Conservation (phyloP, 2,113 vertebrate species). For the Ondatra zibethicus region DNA sequence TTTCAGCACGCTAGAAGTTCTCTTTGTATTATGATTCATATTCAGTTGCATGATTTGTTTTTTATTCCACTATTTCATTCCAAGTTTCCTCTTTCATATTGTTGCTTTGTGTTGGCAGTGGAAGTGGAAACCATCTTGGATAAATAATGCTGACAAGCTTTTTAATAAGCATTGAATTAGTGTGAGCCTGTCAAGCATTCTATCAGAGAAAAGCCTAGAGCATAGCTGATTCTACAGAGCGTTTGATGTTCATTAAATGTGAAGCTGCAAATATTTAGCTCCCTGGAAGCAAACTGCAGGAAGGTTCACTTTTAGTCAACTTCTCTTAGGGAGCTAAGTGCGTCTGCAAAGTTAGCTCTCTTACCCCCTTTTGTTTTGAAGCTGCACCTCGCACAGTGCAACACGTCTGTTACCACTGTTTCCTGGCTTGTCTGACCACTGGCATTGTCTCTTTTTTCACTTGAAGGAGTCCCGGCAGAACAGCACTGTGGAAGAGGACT, state of each 20-base stretch:
- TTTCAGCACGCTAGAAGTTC: not conserved
- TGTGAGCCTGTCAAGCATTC: not conserved
- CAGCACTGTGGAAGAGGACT: slow-evolving; percentile 94
- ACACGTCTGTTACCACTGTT: not conserved
- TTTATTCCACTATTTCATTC: not conserved
- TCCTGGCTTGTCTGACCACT: not conserved
- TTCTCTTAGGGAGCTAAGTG: not conserved
- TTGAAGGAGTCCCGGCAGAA: slow-evolving; percentile 89
- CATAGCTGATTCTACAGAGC: not conserved
- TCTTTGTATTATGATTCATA: slow-evolving; percentile 31
- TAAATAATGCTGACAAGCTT: slow-evolving; percentile 19
- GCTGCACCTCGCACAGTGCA: not conserved
- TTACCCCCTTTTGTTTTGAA: not conserved
- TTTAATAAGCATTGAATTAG: slow-evolving; percentile 46
- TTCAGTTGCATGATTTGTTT: slow-evolving; percentile 55
- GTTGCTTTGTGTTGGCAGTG: slow-evolving; percentile 25
- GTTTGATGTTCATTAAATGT: not conserved
- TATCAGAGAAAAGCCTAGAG: not conserved
- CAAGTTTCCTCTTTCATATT: not conserved
- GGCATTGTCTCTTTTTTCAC: slow-evolving; percentile 1
- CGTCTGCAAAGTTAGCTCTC: too few species aligned
- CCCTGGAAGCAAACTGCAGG: not conserved
- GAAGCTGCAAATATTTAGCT: not conserved
- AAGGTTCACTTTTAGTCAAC: not conserved
- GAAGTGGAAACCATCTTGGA: not conserved